Conservation (phyloP, 2,113 vertebrate species). For the Cyprinodon variegatus region DNA sequence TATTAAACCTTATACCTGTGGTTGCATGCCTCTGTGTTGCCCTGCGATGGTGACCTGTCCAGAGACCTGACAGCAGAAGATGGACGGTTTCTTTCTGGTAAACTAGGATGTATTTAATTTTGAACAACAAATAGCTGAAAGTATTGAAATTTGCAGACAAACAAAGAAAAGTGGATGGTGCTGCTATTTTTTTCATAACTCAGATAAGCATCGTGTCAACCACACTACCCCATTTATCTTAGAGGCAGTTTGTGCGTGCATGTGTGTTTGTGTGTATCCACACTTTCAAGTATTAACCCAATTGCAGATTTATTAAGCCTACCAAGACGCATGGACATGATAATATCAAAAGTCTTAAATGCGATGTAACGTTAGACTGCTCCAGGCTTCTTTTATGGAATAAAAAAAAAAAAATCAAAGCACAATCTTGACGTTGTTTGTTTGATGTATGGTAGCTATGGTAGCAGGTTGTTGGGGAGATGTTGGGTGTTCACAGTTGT, state of each 20-base stretch:
- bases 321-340: background rate
- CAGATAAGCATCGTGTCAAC: background rate
- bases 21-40: too few species aligned
- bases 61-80: too few species aligned
- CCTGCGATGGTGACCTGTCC: too few species aligned
- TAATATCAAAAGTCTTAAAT: slow-evolving; percentile 7
- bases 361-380: slow-evolving; percentile 16
- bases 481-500: slow-evolving; percentile 5
- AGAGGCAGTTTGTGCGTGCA: background rate
- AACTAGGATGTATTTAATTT: background rate
- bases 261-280: background rate
- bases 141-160: background rate
- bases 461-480: slow-evolving; percentile 12
- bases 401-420: slow-evolving; percentile 34
- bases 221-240: background rate
- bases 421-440: slow-evolving; percentile 15
- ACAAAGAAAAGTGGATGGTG: background rate
- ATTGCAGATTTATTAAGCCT: background rate
- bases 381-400: slow-evolving; percentile 9
- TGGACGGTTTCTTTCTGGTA: background rate
- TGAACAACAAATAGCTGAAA: background rate
- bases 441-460: slow-evolving; percentile 33
- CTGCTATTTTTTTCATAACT: background rate
- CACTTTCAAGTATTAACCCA: slow-evolving; percentile 1
- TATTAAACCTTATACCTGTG: too few species aligned